phyloP scores from a whole-genome alignment of 2,888 invertebrate species.

The Cryptus viduatorius region DNA sequence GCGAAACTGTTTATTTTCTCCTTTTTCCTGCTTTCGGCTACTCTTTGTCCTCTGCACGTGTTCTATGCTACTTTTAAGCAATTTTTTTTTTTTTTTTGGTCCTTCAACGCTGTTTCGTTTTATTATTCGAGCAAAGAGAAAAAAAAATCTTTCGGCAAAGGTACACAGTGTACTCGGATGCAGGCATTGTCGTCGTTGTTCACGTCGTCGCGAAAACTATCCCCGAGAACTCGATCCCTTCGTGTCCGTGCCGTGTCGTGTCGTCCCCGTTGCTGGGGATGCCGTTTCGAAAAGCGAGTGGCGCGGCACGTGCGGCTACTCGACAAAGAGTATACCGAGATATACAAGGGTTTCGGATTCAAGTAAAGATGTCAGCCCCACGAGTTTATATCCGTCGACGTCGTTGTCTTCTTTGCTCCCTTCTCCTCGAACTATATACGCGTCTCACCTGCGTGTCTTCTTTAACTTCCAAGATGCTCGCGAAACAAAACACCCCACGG shows the following conservation, averaged over 20 bases:
- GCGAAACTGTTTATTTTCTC: background rate
- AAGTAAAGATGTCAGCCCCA: constrained; percentile 63
- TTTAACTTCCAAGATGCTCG: constrained; percentile 46
- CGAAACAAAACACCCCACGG: constrained; percentile 60
- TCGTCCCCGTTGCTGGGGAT: background rate
- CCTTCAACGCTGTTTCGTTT: too few relatives aligned
- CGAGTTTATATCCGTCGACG: constrained; percentile 60
- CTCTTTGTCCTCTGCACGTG: background rate
- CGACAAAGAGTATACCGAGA: constrained; percentile 48
- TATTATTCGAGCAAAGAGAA: background rate
- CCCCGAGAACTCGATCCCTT: constrained; percentile 62
- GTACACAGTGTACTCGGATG: constrained; percentile 13
- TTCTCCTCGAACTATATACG: constrained; percentile 1
- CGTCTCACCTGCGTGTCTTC: constrained; percentile 37
- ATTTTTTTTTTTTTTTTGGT: background rate
- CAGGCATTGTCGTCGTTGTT: constrained; percentile 39
- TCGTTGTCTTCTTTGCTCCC: constrained; percentile 52
- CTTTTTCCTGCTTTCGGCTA: background rate
- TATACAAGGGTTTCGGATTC: constrained; percentile 61
- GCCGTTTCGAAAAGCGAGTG: constrained; percentile 46
- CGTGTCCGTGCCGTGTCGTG: constrained; percentile 35
- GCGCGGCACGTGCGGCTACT: constrained; percentile 66
- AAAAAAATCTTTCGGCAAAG: constrained; percentile 13
- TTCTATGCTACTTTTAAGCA: background rate
- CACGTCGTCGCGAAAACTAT: constrained; percentile 54